A percentile compares a stretch with the other conserved stretches of the same genome.
Conservation (phyloP, 2,888 invertebrate species). For the Tipula vernalis region DNA sequence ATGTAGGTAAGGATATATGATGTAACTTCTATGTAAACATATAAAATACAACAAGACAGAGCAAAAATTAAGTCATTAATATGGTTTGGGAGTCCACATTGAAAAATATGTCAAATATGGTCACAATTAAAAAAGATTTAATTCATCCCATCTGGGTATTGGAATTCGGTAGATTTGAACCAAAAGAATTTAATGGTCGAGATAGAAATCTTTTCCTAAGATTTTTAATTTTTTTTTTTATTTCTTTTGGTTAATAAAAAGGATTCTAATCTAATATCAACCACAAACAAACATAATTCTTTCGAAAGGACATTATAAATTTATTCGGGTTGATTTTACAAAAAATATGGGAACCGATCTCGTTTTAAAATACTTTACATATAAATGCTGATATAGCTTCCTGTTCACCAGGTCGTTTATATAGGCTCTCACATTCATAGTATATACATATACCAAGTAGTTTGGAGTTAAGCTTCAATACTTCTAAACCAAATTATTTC, state of each 20-base stretch:
- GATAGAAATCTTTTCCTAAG: not conserved
- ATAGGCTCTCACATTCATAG: not conserved
- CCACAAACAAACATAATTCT: not conserved
- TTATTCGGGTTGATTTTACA: not conserved
- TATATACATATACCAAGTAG: too few species aligned
- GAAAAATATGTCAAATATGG: not conserved
- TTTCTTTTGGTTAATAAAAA: not conserved
- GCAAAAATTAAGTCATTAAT: not conserved
- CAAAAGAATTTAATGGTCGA: not conserved
- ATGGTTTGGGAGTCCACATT: not conserved
- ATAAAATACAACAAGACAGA: not conserved
- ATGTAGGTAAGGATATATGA: not conserved
- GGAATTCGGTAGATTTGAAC: not conserved
- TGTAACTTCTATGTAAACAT: not conserved
- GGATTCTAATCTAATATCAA: not conserved
- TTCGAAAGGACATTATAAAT: not conserved
- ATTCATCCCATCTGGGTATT: not conserved
- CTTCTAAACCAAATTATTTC: too few species aligned
- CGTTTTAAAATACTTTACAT: not conserved
- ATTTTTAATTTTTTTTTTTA: not conserved
- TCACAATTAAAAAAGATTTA: not conserved
- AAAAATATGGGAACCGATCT: not conserved
- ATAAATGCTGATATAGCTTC: not conserved
- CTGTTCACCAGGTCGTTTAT: not conserved
- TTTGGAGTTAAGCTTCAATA: too few species aligned